These are phyloP conservation scores for Okapia johnstoni DNA, from an alignment of 2,113 vertebrate genomes.

Conservation along the genomic window DNA sequence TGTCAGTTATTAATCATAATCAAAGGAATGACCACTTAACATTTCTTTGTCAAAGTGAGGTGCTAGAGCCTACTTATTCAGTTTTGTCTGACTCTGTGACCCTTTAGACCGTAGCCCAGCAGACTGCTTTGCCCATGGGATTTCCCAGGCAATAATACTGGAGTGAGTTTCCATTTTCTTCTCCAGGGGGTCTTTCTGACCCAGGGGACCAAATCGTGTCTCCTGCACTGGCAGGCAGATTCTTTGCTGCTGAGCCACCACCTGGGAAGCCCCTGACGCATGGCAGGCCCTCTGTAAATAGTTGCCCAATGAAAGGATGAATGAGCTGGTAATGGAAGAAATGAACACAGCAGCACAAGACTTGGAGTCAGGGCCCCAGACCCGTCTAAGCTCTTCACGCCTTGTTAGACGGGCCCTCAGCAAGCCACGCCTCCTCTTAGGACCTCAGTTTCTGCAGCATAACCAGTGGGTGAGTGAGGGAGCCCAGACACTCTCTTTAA, in stretches of 20 bases:
- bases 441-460: not conserved
- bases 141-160: not conserved
- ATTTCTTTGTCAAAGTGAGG: not conserved
- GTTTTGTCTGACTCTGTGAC: not conserved
- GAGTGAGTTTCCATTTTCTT: not conserved
- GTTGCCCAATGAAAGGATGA: not conserved
- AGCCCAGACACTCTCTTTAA: not conserved
- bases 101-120: not conserved
- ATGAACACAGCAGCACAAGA: not conserved
- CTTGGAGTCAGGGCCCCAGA: not conserved
- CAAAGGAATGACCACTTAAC: not conserved
- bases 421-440: not conserved
- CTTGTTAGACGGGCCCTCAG: not conserved
- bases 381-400: too few species aligned
- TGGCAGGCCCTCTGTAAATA: accelerated
- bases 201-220: not conserved
- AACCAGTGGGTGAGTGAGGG: accelerated
- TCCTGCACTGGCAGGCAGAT: not conserved
- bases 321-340: not conserved
- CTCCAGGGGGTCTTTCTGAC: not conserved
- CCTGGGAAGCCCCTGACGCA: not conserved
- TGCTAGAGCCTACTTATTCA: not conserved
- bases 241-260: not conserved
- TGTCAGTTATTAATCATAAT: not conserved
- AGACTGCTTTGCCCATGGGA: not conserved